phyloP scores from a whole-genome alignment of 2,797 vertebrate species.

The Sebastes trivittatus region DNA sequence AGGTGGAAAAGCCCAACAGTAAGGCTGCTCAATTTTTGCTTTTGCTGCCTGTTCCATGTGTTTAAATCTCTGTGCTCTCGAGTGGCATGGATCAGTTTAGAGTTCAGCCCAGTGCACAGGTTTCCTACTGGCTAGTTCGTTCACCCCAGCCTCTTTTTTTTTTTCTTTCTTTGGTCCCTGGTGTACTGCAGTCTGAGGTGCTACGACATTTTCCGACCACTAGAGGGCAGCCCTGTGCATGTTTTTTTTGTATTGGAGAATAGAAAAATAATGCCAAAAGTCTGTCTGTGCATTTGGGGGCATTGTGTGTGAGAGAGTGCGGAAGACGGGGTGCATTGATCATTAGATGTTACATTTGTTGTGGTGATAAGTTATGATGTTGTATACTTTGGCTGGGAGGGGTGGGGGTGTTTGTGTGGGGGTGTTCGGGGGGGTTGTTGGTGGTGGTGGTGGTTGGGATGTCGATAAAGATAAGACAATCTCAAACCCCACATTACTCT shows the following conservation, averaged over 20 bases:
- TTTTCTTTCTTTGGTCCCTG: neutral
- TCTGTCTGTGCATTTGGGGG: slow-evolving; percentile 44
- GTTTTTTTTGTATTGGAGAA: slow-evolving; percentile 52
- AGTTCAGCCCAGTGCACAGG: slow-evolving; percentile 19
- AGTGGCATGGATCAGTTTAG: slow-evolving; percentile 18
- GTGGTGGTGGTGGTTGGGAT: slow-evolving; percentile 31
- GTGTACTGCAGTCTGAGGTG: slow-evolving; percentile 65
- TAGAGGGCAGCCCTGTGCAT: slow-evolving; percentile 65
- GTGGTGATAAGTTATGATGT: slow-evolving; percentile 73
- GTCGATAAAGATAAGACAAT: slow-evolving; percentile 64
- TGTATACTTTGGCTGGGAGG: slow-evolving; percentile 59
- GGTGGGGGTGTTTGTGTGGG: neutral
- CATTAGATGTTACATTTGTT: slow-evolving; percentile 70
- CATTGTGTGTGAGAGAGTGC: slow-evolving; percentile 26
- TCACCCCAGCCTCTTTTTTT: neutral
- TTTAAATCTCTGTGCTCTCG: slow-evolving; percentile 9
- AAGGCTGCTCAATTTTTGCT: slow-evolving; percentile 42
- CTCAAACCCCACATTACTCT: slow-evolving; percentile 55
- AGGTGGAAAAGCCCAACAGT: slow-evolving; percentile 16
- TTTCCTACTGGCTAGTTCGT: slow-evolving; percentile 5
- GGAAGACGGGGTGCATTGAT: slow-evolving; percentile 47
- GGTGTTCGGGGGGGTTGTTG: neutral
- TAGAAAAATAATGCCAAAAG: slow-evolving; percentile 68
- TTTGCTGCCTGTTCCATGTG: slow-evolving; percentile 20
- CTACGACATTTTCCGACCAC: slow-evolving; percentile 51